Evolutionary conservation across 2,113 vertebrate species (phyloP).

Genomic region (Serilophus lunatus): DNA sequence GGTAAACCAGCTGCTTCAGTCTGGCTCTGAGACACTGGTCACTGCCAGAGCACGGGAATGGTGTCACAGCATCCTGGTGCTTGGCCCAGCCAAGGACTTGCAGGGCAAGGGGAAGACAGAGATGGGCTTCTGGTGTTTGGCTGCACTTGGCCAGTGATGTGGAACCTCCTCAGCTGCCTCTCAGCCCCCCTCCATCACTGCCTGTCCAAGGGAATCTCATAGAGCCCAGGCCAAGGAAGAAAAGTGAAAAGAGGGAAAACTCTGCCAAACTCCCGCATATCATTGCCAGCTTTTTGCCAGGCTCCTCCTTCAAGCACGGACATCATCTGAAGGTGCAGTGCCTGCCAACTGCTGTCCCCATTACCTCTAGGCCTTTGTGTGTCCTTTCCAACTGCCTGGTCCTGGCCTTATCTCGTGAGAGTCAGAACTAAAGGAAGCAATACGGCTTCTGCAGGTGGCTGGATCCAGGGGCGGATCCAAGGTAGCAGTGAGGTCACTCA

Average conservation of each 20-base stretch:
- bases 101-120: background rate
- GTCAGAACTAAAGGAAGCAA: background rate
- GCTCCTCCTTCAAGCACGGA: background rate
- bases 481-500: background rate
- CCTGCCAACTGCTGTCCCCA: background rate
- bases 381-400: background rate
- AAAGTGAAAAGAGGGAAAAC: background rate
- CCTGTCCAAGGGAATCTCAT: background rate
- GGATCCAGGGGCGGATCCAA: background rate
- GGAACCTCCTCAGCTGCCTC: background rate
- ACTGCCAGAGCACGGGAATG: fast-evolving
- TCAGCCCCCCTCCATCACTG: background rate
- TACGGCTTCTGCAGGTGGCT: fast-evolving
- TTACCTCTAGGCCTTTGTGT: background rate
- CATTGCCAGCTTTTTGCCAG: background rate
- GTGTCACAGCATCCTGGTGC: background rate
- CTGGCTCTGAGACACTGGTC: background rate
- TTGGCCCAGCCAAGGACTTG: fast-evolving
- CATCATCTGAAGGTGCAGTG: background rate
- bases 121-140: background rate
- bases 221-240: background rate
- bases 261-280: background rate
- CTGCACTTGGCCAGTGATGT: background rate
- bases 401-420: background rate
- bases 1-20: background rate